Evolutionary conservation across 2,888 invertebrate genomes (phyloP).

Genomic region (Ornithoptera priamus): DNA sequence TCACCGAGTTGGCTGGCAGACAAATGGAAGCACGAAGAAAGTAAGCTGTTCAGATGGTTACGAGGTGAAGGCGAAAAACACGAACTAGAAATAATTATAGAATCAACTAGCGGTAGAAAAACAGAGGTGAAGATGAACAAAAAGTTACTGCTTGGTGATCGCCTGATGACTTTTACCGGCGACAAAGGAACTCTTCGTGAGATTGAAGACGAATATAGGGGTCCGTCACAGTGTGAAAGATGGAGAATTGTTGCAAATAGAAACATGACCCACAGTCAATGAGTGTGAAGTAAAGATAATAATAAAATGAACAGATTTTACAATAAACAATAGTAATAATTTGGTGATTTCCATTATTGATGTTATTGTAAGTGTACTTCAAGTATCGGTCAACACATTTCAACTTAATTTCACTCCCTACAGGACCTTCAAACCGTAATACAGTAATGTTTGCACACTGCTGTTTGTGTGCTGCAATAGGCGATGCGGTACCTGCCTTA

Average conservation of each 20-base stretch:
- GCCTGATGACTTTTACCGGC: slow-evolving; percentile 37
- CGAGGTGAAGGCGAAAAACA: slow-evolving; percentile 58
- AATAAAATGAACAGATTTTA: no score
- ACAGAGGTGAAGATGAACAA: slow-evolving; percentile 26
- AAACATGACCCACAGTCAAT: no score
- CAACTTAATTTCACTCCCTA: no score
- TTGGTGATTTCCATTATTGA: no score
- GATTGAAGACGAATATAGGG: slow-evolving; percentile 39
- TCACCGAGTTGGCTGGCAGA: slow-evolving; percentile 80
- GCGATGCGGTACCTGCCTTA: no score
- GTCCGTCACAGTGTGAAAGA: slow-evolving; percentile 12
- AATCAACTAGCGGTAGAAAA: slow-evolving; percentile 31
- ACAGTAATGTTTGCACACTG: no score
- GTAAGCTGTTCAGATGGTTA: slow-evolving; percentile 73
- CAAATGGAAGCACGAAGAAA: slow-evolving; percentile 65
- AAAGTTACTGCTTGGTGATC: slow-evolving; percentile 31
- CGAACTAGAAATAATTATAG: slow-evolving; percentile 46
- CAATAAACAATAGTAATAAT: no score
- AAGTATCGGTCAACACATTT: no score
- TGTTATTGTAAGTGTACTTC: no score
- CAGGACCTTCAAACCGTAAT: no score
- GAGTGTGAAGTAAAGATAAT: no score
- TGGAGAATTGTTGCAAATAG: slow-evolving; percentile 1
- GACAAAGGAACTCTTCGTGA: slow-evolving; percentile 39
- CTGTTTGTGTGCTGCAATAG: no score